A percentile compares a stretch with the other conserved stretches of the same genome.
phyloP scores from a whole-genome alignment of 2,113 vertebrate species.

The Eurystomus gularis region DNA sequence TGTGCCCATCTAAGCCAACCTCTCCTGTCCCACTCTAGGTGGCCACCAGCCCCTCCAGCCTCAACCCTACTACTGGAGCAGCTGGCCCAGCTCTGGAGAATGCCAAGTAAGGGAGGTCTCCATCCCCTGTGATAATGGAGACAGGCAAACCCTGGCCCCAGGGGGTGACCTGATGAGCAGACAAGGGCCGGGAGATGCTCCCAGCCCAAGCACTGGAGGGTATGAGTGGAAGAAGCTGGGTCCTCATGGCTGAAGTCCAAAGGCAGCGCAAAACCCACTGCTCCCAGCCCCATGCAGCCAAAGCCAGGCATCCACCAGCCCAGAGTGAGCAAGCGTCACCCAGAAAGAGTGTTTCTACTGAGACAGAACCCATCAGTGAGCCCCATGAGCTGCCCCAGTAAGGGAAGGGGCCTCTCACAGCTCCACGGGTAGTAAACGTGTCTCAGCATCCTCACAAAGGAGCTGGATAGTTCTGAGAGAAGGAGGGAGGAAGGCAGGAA shows the following conservation, averaged over 20 bases:
- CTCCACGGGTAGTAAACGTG: background rate
- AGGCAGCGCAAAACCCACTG: background rate
- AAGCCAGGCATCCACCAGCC: fast-evolving
- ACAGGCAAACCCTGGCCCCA: background rate
- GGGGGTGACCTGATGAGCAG: background rate
- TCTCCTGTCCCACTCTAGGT: background rate
- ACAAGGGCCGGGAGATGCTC: background rate
- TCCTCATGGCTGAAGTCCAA: background rate
- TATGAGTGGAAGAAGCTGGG: background rate
- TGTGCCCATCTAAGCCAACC: background rate
- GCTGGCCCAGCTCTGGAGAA: background rate
- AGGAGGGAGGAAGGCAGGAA: background rate
- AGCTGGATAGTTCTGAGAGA: background rate
- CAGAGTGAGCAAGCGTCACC: background rate
- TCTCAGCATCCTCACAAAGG: background rate
- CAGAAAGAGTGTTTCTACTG: background rate
- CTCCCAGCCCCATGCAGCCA: background rate
- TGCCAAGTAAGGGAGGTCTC: background rate
- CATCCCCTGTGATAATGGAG: no score
- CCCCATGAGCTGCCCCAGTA: background rate
- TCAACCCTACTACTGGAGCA: background rate
- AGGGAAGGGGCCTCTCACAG: background rate
- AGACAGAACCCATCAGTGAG: fast-evolving
- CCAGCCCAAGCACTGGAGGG: background rate
- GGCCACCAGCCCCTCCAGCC: background rate